Evolutionary conservation across 2,797 vertebrate species (phyloP).

Genomic region (Pyrocephalus nanus): DNA sequence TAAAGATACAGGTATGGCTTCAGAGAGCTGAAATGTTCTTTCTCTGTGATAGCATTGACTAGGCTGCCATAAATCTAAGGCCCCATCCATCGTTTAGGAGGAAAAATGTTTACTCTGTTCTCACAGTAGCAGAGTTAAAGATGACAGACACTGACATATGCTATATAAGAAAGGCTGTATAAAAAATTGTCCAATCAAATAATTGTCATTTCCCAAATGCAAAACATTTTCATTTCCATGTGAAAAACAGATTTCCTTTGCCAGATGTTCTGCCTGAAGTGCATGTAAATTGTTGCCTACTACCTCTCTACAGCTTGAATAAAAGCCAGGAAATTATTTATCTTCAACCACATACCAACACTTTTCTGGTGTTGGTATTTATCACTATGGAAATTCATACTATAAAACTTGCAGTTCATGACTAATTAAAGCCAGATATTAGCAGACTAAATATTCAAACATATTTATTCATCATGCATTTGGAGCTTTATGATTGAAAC

Average conservation of each 20-base stretch:
- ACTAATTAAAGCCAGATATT: background rate
- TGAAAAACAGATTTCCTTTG: background rate
- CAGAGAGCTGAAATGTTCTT: background rate
- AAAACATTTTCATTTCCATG: background rate
- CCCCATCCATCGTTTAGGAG: background rate
- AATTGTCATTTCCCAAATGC: background rate
- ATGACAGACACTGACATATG: background rate
- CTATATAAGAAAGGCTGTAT: background rate
- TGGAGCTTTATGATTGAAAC: background rate
- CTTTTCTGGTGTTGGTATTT: background rate
- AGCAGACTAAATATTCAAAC: background rate
- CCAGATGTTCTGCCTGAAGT: background rate
- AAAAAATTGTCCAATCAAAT: background rate
- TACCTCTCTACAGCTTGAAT: background rate
- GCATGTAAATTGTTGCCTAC: background rate
- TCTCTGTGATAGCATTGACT: background rate
- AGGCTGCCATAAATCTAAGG: background rate
- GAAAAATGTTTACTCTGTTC: background rate
- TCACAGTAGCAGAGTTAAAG: background rate
- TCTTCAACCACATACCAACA: background rate
- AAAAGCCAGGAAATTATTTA: background rate
- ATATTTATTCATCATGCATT: background rate
- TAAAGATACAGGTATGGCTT: conserved; percentile 87
- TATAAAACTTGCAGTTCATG: background rate
- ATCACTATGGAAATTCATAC: background rate